Evolutionary conservation across 2,113 vertebrate species (phyloP), one percentile per base, ranked within the genome.

Genomic region (Todiramphus saurophagus): DNA sequence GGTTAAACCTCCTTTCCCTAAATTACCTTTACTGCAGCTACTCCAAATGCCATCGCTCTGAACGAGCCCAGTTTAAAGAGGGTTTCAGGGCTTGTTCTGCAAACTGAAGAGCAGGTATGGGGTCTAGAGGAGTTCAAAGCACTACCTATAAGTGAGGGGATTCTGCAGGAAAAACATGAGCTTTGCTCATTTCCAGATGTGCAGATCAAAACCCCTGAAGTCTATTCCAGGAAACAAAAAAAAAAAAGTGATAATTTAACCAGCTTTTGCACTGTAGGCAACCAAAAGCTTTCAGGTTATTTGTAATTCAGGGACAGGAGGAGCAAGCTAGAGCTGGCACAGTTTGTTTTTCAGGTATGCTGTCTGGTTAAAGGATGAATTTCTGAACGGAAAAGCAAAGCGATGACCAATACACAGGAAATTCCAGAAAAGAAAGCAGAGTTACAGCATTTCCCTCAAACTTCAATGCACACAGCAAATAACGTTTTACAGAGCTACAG

Each of bases 371-470:
- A 87, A 96, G 58, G 87, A 89, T 78, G 90, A 62, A 84, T 87
- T 77, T 96, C 73, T 92, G 86, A 91, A 89, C 37, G 5, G 96
- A 94, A 95, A 87, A 96, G 93, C 89, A 79, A 95, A 92, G 90
- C 28, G 19, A 68, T 91, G 95, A 91, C 60, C 95, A 93, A 96
- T 56, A 94, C 86, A 87, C 96, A 95, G 96, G 96, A 96, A 96
- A 96, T 96, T 93, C 94, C 90, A 90, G 90, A 77, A 88, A 80
- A 95, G 89, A 94, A 91, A 86, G 92, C 68, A 1, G 87, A 90
- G 66, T 95, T 94, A 76, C 83, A 96, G 90, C 94, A 92, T 69
- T 93, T 91, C 92, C 91, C 92, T 87, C 60, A 0, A 72, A 91
- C 87, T 95, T 89, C 10, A 59, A 80, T 96, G 89, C 37, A 95